phyloP scores from a whole-genome alignment of 2,888 invertebrate genomes.

The Sarcophaga subvicina region DNA sequence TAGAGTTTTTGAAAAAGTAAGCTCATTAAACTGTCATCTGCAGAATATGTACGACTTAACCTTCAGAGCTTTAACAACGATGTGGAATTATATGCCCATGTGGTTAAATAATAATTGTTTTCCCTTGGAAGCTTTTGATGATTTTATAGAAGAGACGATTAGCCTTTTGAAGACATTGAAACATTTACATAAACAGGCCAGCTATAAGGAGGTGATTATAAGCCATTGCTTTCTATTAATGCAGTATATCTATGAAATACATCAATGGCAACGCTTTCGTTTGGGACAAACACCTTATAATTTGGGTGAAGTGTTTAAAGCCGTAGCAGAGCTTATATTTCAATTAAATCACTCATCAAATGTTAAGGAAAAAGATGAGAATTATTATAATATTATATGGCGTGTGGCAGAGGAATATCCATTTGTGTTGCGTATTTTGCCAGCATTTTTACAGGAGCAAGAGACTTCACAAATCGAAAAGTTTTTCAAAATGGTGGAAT shows the following conservation, averaged over 20 bases:
- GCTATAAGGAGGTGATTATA: slow-evolving; percentile 24
- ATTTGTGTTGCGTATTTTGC: slow-evolving; percentile 39
- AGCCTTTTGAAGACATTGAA: slow-evolving; percentile 66
- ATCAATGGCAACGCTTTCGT: slow-evolving; percentile 58
- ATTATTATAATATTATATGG: slow-evolving; percentile 35
- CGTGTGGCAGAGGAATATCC: slow-evolving; percentile 49
- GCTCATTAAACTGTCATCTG: slow-evolving; percentile 52
- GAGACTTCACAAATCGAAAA: neutral
- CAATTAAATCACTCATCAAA: slow-evolving; percentile 18
- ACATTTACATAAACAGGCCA: slow-evolving; percentile 21
- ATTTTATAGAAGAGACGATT: slow-evolving; percentile 65
- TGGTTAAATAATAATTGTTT: slow-evolving; percentile 75
- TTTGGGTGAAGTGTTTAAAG: slow-evolving; percentile 32
- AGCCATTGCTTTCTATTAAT: slow-evolving; percentile 46
- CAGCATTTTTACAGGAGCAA: slow-evolving; percentile 37
- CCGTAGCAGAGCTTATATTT: slow-evolving; percentile 45
- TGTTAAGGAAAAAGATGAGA: slow-evolving; percentile 21
- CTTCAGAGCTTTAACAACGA: slow-evolving; percentile 71
- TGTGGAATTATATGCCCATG: slow-evolving; percentile 73
- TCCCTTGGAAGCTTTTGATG: slow-evolving; percentile 63
- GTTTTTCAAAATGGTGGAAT: slow-evolving; percentile 29
- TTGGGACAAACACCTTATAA: neutral
- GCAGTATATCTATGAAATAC: slow-evolving; percentile 61
- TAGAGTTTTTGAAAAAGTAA: slow-evolving; percentile 68
- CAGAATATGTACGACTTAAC: slow-evolving; percentile 70